Evolutionary conservation across 2,888 invertebrate species (phyloP).

Genomic region (Caenorhabditis macrosperma): DNA sequence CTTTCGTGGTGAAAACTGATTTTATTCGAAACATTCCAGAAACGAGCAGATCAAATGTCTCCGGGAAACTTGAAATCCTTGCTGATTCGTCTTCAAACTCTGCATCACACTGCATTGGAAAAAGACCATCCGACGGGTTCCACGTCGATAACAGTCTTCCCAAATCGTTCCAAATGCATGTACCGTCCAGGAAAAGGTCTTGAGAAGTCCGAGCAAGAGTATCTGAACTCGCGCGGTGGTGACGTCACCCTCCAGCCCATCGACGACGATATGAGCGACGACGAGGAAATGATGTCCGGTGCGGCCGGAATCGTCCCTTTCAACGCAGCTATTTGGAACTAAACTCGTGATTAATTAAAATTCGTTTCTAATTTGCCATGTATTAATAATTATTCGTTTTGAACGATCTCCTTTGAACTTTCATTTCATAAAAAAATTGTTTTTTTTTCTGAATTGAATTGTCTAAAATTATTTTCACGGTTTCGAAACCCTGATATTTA

Average conservation of each 20-base stretch:
- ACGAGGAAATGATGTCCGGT: constrained; percentile 30
- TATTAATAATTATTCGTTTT: background rate
- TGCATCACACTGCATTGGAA: constrained; percentile 36
- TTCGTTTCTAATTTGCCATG: background rate
- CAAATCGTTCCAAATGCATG: constrained; percentile 26
- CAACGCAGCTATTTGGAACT: constrained; percentile 54
- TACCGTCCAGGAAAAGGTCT: constrained; percentile 57
- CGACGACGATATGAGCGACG: constrained; percentile 60
- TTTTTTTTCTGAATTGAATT: no score
- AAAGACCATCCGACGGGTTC: constrained; percentile 6
- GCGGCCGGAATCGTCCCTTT: background rate
- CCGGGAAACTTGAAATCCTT: constrained; percentile 35
- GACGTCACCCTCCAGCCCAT: constrained; percentile 52
- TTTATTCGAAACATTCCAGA: constrained; percentile 17
- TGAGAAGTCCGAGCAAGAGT: constrained; percentile 37
- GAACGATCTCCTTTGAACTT: background rate
- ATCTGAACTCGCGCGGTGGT: background rate
- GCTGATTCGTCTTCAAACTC: constrained; percentile 41
- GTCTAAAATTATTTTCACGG: background rate
- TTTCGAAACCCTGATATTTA: constrained; percentile 1
- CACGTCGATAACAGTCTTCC: constrained; percentile 31
- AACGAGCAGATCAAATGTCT: constrained; percentile 26
- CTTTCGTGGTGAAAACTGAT: background rate
- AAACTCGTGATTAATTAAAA: background rate
- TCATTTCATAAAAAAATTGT: constrained; percentile 1